These are phyloP conservation scores for Acomys russatus DNA, from an alignment of 2,797 vertebrate genomes.

Conservation along the genomic window DNA sequence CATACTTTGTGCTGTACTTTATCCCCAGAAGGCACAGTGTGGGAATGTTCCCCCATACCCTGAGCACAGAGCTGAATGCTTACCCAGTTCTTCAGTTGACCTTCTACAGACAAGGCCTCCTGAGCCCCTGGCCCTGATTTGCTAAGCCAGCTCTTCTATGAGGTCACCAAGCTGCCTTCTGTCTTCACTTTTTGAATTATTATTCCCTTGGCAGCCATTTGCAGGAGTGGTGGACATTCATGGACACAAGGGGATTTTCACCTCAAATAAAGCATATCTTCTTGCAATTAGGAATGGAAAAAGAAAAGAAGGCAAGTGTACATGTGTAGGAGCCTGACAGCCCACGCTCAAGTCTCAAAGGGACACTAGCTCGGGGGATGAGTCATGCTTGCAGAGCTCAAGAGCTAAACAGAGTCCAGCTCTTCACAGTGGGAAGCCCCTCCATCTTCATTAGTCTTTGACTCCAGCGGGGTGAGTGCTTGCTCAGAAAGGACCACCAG, in stretches of 20 bases:
- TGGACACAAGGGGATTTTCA: constrained; percentile 65
- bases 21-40: neutral
- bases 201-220: constrained; percentile 69
- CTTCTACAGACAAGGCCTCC: constrained; percentile 10
- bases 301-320: constrained; percentile 42
- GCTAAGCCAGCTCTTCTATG: constrained; percentile 1
- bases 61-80: neutral
- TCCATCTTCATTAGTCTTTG: constrained; percentile 75
- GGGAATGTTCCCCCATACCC: neutral
- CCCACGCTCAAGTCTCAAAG: constrained; percentile 59
- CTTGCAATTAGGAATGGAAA: constrained; percentile 81
- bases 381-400: constrained; percentile 84
- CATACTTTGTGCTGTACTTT: neutral
- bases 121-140: neutral
- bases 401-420: constrained; percentile 81
- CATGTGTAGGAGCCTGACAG: constrained; percentile 20
- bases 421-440: constrained; percentile 64
- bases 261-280: constrained; percentile 80
- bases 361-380: constrained; percentile 37
- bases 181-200: constrained; percentile 75
- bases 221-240: constrained; percentile 72
- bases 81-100: neutral
- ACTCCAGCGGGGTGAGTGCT: constrained; percentile 32
- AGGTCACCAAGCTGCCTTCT: constrained; percentile 74
- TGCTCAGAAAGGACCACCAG: constrained; percentile 63